A percentile compares a stretch with the other conserved stretches of the same genome.
Conservation (phyloP, 2,797 vertebrate genomes). For the Artibeus lituratus region DNA sequence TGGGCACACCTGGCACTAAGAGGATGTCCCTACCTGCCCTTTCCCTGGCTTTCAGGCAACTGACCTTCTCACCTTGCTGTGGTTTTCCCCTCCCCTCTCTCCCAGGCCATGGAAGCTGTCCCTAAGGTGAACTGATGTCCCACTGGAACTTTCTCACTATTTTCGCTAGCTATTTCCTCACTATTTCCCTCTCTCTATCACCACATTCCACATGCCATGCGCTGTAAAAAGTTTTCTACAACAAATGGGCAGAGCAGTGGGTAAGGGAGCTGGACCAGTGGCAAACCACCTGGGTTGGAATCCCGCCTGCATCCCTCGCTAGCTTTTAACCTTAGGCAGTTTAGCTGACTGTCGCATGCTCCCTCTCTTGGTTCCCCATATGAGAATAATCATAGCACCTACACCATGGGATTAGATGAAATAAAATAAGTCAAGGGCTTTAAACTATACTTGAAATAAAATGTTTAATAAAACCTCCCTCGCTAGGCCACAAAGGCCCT, state of each 20-base stretch:
- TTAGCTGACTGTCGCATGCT: not conserved
- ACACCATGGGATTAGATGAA: not conserved
- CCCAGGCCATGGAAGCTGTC: not conserved
- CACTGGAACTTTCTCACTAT: not conserved
- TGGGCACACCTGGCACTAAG: not conserved
- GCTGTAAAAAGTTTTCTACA: not conserved
- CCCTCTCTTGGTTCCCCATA: not conserved
- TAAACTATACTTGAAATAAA: not conserved
- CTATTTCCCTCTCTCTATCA: not conserved
- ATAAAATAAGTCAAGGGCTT: slow-evolving; percentile 1
- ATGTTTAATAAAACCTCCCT: not conserved
- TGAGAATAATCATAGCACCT: not conserved
- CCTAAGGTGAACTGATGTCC: not conserved
- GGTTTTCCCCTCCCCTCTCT: not conserved
- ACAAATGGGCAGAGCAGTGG: not conserved
- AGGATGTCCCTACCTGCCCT: not conserved
- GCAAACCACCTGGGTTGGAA: not conserved
- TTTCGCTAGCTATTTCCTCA: not conserved
- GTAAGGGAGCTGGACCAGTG: not conserved
- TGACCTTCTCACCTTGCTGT: not conserved
- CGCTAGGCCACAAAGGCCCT: not conserved
- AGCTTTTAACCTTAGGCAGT: not conserved
- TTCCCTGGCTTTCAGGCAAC: not conserved
- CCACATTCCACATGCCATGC: not conserved
- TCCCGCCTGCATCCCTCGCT: not conserved